phyloP scores from a whole-genome alignment of 2,888 invertebrate species.

The Diploptera punctata region DNA sequence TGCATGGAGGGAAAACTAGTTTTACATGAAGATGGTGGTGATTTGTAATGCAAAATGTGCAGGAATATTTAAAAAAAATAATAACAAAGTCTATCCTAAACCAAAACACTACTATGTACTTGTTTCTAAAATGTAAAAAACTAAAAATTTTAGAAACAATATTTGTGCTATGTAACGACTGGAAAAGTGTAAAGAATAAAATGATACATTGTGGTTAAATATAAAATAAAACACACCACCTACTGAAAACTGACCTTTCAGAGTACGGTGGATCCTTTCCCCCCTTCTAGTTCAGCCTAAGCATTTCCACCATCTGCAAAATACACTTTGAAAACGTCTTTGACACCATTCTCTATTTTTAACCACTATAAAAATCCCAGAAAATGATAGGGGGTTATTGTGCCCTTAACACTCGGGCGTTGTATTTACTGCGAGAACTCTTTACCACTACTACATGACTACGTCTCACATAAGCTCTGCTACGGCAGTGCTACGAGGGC shows the following conservation, averaged over 20 bases:
- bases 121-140: not conserved
- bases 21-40: too few relatives aligned
- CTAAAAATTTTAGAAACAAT: not conserved
- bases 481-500: not conserved
- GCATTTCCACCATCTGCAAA: slow-evolving; percentile 20
- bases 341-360: slow-evolving; percentile 8
- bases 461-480: not conserved
- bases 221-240: not conserved
- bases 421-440: not conserved
- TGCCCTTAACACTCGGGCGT: not conserved
- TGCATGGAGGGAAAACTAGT: too few relatives aligned
- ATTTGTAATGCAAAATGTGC: too few relatives aligned
- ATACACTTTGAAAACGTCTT: not conserved
- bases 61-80: too few relatives aligned
- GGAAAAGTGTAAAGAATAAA: not conserved
- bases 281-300: slow-evolving; percentile 7
- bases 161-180: not conserved
- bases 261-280: not conserved
- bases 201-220: not conserved
- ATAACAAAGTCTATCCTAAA: too few relatives aligned
- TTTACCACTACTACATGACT: not conserved
- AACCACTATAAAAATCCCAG: slow-evolving; percentile 7
- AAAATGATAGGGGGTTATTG: slow-evolving; percentile 1
- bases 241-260: slow-evolving; percentile 18
- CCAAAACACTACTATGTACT: not conserved